Evolutionary conservation across 2,797 vertebrate species (phyloP).

Genomic region (Gila robusta): DNA sequence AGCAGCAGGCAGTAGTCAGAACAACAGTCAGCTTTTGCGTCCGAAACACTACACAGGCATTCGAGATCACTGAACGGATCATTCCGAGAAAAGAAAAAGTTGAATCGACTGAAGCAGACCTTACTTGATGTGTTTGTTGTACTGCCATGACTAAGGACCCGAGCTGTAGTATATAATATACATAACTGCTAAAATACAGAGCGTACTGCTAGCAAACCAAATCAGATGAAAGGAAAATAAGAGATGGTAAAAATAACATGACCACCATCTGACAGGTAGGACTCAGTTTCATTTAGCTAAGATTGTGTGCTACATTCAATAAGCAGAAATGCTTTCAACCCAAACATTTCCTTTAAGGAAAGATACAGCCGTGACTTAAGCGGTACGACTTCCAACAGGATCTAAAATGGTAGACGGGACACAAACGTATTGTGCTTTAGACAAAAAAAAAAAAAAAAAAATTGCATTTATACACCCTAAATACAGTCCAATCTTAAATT

Average conservation of each 20-base stretch:
- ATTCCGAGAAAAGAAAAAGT: slow-evolving; percentile 31
- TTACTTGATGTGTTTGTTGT: not conserved
- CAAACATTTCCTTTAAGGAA: slow-evolving; percentile 41
- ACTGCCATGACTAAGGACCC: slow-evolving; percentile 33
- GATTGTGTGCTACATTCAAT: slow-evolving; percentile 43
- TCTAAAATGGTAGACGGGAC: slow-evolving; percentile 16
- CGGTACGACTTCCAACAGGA: slow-evolving; percentile 23
- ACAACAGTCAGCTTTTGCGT: slow-evolving; percentile 62
- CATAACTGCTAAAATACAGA: slow-evolving; percentile 36
- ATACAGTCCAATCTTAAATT: slow-evolving; percentile 35
- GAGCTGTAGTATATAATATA: slow-evolving; percentile 28
- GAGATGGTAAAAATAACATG: slow-evolving; percentile 18
- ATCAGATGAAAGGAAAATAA: slow-evolving; percentile 28
- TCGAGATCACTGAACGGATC: slow-evolving; percentile 18
- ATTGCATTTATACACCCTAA: slow-evolving; percentile 14
- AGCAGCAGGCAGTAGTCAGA: slow-evolving; percentile 76
- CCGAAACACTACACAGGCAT: slow-evolving; percentile 29
- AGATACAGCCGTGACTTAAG: not conserved
- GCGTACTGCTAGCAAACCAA: slow-evolving; percentile 28
- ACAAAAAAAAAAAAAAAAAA: not conserved
- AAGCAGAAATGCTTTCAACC: slow-evolving; percentile 38
- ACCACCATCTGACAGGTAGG: slow-evolving; percentile 40
- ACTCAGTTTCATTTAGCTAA: not conserved
- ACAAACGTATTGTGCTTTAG: not conserved
- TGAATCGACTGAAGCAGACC: slow-evolving; percentile 5